Evolutionary conservation across 2,113 vertebrate species (phyloP).

Genomic region (Chlamydotis undulata): DNA sequence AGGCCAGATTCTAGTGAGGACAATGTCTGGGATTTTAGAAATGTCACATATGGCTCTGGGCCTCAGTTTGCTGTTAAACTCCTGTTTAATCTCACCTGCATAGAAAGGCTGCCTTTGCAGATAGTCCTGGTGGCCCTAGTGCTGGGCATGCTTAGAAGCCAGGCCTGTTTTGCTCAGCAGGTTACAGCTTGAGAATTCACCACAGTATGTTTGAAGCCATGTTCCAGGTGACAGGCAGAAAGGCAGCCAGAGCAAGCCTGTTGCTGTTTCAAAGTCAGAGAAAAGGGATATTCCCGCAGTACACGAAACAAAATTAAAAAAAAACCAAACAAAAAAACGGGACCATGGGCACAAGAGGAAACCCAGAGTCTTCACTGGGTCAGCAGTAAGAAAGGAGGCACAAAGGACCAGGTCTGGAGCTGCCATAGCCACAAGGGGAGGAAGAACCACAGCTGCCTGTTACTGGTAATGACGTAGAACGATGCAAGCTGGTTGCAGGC

Average conservation of each 20-base stretch:
- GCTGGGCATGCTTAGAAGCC: neutral
- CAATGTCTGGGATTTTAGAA: slow-evolving; percentile 17
- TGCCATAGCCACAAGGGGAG: neutral
- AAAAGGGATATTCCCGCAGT: neutral
- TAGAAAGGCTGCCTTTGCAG: neutral
- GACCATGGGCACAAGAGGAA: neutral
- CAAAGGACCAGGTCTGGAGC: neutral
- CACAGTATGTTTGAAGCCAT: accelerated
- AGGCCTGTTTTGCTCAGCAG: neutral
- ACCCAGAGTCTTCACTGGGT: neutral
- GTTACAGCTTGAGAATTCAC: neutral
- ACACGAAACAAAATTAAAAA: neutral
- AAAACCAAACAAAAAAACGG: neutral
- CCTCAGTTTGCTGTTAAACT: neutral
- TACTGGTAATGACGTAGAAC: neutral
- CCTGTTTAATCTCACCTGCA: neutral
- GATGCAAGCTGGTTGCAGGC: neutral
- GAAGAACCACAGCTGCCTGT: neutral
- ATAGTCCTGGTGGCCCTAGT: neutral
- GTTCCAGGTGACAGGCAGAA: neutral
- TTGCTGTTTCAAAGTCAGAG: neutral
- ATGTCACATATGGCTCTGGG: neutral
- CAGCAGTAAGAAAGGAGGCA: neutral
- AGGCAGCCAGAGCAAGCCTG: neutral
- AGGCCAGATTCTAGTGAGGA: neutral